Base-by-base conservation (phyloP, 2,113 vertebrate species). In the Cavia porcellus region DNA sequence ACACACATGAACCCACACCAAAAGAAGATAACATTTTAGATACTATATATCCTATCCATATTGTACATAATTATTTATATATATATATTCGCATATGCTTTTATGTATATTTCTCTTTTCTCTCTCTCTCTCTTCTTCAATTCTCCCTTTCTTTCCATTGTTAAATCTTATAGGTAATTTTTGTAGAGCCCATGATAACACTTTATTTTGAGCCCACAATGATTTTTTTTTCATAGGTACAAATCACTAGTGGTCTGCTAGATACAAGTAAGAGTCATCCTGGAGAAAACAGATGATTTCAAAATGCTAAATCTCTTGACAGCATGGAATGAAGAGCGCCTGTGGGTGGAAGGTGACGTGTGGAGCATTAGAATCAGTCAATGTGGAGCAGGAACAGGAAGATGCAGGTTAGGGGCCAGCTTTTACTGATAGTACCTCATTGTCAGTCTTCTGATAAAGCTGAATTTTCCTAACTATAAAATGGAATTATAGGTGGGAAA, bases 231-330 rank as follows among this genome's bases (percentile, higher is more conserved):
- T 74, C 45, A 68, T 5, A 81, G 57, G 2, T 55, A 84, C 91
- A 81, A 32, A 88, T 92, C 70, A 85, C 89, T 84, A 25, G 70
- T 13, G 24, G 30, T 55, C n/a, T 38, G 86, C 70, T 79, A 28
- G 52, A 81, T 82, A 93, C 28, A 79, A 83, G 45, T 64, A 72
- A 89, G 91, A 95, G 86, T 93, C 15, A 97, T 89, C 79, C 79
- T 95, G 35, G 61, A 66, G 59, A 91, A 96, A 86, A 93, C 64
- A 87, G 86, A 87, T 90, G 82, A 92, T 77, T 90, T 84, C 50
- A 82, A 87, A 95, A 42, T 68, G 42, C 32, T 61, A 52, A 14
- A 22, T 92, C 84, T 89, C 32, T 59, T 82, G 89, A 96, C 72
- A 95, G 55, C 15, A 55, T 15, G 93, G 55, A 84, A 79, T 59